These are phyloP conservation scores for Drosophila sordidula DNA, from an alignment of 2,888 invertebrate species.

Conservation along the genomic window DNA sequence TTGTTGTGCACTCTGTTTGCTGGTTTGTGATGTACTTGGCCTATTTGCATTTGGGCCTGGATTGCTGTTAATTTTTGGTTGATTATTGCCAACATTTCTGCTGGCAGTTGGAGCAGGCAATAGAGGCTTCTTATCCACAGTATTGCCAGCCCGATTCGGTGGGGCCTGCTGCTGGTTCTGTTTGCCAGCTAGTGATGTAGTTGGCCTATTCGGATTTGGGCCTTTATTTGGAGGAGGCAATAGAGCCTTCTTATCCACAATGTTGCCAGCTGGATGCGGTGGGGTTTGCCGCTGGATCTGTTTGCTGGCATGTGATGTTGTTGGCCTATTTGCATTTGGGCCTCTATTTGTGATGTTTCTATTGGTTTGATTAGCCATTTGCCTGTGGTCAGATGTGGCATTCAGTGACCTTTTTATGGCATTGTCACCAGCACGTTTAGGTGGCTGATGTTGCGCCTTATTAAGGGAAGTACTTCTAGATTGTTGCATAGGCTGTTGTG, in stretches of 20 bases:
- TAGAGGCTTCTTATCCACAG: background rate
- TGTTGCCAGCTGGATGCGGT: background rate
- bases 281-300: background rate
- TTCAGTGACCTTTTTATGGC: background rate
- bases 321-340: background rate
- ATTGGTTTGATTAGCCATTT: background rate
- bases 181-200: background rate
- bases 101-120: background rate
- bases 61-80: background rate
- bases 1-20: background rate
- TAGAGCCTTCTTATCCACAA: background rate
- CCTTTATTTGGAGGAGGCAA: background rate
- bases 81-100: background rate
- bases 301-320: background rate
- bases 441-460: background rate
- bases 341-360: background rate
- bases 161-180: background rate
- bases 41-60: background rate
- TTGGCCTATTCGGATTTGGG: background rate
- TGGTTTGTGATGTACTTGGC: conserved; percentile 5
- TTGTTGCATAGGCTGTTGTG: background rate
- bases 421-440: background rate
- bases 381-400: background rate
- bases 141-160: background rate
- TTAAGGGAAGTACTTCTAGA: background rate